Conservation (phyloP, 2,888 invertebrate species). For the Spilarctia lutea region DNA sequence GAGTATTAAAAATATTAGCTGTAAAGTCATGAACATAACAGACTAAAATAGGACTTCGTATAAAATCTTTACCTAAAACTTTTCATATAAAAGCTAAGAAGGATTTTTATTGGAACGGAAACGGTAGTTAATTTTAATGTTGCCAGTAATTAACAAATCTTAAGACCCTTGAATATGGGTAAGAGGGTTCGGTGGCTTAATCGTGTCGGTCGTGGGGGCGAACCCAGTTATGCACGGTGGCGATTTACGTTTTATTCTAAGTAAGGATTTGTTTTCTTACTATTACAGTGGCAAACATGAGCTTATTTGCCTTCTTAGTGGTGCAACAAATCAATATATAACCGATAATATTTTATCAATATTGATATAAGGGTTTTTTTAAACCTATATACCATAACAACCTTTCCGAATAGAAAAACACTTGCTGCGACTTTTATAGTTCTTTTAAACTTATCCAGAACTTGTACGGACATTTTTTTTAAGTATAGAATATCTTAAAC, state of each 20-base stretch:
- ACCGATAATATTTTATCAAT: neutral
- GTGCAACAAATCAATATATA: neutral
- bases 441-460: neutral
- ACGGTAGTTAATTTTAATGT: slow-evolving; percentile 82
- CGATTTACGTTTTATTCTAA: slow-evolving; percentile 29
- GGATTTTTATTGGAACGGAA: slow-evolving; percentile 70
- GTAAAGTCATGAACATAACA: slow-evolving; percentile 7
- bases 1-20: neutral
- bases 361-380: neutral
- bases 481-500: neutral
- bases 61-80: slow-evolving; percentile 51
- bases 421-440: too few relatives aligned
- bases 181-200: slow-evolving; percentile 67
- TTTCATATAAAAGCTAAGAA: slow-evolving; percentile 56
- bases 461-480: neutral
- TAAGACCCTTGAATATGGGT: slow-evolving; percentile 77
- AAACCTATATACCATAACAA: neutral
- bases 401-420: neutral
- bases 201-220: slow-evolving; percentile 55
- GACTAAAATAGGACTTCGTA: slow-evolving; percentile 38
- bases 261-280: too few relatives aligned
- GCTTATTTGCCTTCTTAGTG: neutral
- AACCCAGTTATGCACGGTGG: slow-evolving; percentile 36
- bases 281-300: neutral
- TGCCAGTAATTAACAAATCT: slow-evolving; percentile 83